Evolutionary conservation across 2,888 invertebrate genomes (phyloP).

Genomic region (Andricus quercusramuli): DNA sequence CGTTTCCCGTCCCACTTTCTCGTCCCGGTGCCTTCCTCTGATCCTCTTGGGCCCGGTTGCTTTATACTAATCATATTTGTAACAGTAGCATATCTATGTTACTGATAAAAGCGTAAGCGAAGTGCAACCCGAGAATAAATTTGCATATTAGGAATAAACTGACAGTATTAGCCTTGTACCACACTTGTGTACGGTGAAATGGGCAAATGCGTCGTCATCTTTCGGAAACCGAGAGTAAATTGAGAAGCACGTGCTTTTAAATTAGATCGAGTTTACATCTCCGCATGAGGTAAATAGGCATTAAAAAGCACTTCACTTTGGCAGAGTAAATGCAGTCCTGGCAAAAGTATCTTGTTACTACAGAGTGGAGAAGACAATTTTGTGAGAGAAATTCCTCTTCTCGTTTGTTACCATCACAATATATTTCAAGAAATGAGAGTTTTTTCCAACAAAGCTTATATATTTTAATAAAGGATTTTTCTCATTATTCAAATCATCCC

Average conservation of each 20-base stretch:
- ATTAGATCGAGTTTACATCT: constrained; percentile 3
- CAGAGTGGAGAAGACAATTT: neutral
- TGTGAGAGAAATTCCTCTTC: neutral
- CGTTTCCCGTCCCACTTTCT: constrained; percentile 22
- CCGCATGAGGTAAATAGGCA: constrained; percentile 21
- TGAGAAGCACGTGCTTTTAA: constrained; percentile 16
- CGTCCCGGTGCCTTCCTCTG: constrained; percentile 40
- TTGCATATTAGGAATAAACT: constrained; percentile 33
- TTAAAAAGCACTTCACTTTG: constrained; percentile 30
- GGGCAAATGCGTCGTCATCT: constrained; percentile 20
- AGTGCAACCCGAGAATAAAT: constrained; percentile 24
- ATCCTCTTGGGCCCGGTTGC: constrained; percentile 14
- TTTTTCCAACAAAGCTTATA: no score
- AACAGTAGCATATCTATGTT: constrained; percentile 32
- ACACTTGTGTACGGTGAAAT: neutral
- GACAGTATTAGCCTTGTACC: constrained; percentile 1
- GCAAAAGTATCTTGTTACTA: constrained; percentile 5
- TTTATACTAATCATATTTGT: constrained; percentile 46
- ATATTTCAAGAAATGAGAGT: no score
- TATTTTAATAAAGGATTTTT: no score
- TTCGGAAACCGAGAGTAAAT: constrained; percentile 6
- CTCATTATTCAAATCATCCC: no score
- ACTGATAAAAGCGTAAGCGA: constrained; percentile 23
- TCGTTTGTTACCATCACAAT: no score
- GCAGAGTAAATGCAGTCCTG: neutral